These are phyloP conservation scores for Trachelus tabidus DNA, from an alignment of 2,888 invertebrate species.

Conservation along the genomic window DNA sequence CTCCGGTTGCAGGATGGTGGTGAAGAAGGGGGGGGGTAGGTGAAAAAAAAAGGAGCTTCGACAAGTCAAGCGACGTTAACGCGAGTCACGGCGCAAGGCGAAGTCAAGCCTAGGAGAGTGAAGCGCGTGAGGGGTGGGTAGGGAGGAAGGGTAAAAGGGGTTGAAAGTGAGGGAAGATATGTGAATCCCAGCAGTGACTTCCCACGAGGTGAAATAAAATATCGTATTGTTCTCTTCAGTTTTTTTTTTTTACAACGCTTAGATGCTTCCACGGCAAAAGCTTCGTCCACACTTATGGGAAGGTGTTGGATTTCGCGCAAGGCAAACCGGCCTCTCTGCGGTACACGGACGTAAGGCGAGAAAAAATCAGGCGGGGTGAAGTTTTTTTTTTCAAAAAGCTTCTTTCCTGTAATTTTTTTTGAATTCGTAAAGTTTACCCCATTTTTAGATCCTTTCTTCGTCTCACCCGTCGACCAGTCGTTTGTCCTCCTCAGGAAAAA, in stretches of 20 bases:
- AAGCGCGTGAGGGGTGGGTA: neutral
- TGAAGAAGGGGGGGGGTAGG: no score
- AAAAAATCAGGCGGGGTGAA: neutral
- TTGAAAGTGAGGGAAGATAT: neutral
- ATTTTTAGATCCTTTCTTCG: neutral
- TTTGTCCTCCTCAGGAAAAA: constrained; percentile 6
- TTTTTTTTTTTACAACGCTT: neutral
- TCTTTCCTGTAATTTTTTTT: no score
- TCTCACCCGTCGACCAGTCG: constrained; percentile 5
- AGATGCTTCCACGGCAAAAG: neutral
- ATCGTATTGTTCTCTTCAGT: constrained; percentile 29
- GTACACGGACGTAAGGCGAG: neutral
- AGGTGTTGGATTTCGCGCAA: neutral
- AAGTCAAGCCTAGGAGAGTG: neutral
- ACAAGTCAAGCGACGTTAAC: neutral
- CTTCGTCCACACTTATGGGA: neutral
- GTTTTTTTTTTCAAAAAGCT: neutral
- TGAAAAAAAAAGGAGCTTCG: neutral
- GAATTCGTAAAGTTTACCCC: constrained; percentile 1
- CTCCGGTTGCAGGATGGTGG: neutral
- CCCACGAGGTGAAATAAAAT: constrained; percentile 38
- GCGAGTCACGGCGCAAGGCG: neutral
- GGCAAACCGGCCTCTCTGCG: neutral
- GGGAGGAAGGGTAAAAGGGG: neutral
- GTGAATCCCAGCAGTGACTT: constrained; percentile 25